Evolutionary conservation across 2,797 vertebrate genomes (phyloP).

Genomic region (Tapirus indicus): DNA sequence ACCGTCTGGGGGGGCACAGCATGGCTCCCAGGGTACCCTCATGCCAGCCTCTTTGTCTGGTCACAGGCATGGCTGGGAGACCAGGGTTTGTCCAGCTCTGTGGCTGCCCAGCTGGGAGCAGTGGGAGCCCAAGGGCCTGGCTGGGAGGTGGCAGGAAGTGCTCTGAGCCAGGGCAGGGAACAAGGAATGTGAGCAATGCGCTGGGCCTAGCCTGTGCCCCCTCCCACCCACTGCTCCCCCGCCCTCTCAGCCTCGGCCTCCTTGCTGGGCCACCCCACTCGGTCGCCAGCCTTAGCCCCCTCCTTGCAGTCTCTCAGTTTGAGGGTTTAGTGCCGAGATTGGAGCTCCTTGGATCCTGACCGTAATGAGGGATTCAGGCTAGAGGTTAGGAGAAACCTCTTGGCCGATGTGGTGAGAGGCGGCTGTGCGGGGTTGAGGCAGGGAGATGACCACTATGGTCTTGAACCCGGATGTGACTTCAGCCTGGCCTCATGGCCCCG

Average conservation of each 20-base stretch:
- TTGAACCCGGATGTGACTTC: not conserved
- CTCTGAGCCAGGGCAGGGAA: conserved; percentile 20
- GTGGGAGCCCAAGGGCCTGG: conserved; percentile 66
- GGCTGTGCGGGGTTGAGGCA: not conserved
- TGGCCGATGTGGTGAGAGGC: not conserved
- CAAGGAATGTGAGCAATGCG: conserved; percentile 70
- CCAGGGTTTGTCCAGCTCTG: not conserved
- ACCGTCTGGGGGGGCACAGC: conserved; percentile 44
- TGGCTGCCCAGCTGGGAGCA: not conserved
- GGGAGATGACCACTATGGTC: not conserved
- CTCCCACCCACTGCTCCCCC: not conserved
- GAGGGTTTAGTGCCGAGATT: not conserved
- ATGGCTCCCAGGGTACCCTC: conserved; percentile 15
- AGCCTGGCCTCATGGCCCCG: not conserved
- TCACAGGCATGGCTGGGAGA: not conserved
- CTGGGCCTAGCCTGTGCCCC: not conserved
- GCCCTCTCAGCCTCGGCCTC: not conserved
- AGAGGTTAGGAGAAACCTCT: not conserved
- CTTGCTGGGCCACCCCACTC: not conserved
- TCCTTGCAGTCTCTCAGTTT: not conserved
- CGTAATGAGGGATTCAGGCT: not conserved
- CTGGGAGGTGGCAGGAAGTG: conserved; percentile 69
- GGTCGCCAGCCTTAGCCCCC: not conserved
- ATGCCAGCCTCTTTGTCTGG: conserved; percentile 66
- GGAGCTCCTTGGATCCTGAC: not conserved